phyloP scores from a whole-genome alignment of 2,888 invertebrate genomes.

The Lochmaea crataegi region DNA sequence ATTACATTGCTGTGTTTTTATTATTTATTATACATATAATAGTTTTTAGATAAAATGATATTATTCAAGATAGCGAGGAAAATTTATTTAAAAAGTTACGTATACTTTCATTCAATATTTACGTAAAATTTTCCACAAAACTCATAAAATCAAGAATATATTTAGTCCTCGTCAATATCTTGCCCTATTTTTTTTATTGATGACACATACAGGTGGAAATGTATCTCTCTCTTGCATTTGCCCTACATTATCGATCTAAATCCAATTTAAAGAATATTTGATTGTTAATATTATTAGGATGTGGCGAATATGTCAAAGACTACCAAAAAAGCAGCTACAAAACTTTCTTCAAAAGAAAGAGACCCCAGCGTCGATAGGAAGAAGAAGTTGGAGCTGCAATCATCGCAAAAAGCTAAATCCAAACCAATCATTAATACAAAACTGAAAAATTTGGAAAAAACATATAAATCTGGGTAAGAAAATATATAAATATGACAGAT shows the following conservation, averaged over 20 bases:
- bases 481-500: not conserved
- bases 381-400: constrained; percentile 18
- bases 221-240: too few species aligned
- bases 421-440: constrained; percentile 10
- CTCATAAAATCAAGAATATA: too few species aligned
- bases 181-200: too few species aligned
- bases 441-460: constrained; percentile 19
- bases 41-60: not conserved
- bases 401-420: constrained; percentile 17
- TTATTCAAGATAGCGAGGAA: not conserved
- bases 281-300: constrained; percentile 40
- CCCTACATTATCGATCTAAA: too few species aligned
- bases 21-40: too few species aligned
- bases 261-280: too few species aligned
- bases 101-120: too few species aligned
- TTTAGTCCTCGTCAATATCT: too few species aligned
- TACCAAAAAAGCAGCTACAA: constrained; percentile 29
- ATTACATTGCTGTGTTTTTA: not conserved
- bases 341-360: constrained; percentile 35
- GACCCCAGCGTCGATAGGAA: constrained; percentile 42
- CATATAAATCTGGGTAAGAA: not conserved
- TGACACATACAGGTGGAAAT: too few species aligned
- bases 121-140: too few species aligned
- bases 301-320: constrained; percentile 38
- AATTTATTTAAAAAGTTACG: too few species aligned